A percentile compares a stretch with the other conserved stretches of the same genome.
Conservation (phyloP, 2,797 vertebrate species). For the Phylloscopus collybita region DNA sequence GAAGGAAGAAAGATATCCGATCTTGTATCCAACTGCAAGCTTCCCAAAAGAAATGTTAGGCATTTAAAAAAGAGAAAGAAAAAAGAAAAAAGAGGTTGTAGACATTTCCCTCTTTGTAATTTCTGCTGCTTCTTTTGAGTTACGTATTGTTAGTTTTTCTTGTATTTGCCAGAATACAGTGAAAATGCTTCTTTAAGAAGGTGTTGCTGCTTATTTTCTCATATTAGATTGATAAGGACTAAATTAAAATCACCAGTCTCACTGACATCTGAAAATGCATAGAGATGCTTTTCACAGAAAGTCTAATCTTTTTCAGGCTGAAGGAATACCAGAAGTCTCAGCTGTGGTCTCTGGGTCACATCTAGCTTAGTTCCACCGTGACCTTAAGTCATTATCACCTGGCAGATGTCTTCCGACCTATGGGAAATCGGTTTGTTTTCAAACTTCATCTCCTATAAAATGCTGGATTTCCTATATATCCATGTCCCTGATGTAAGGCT, state of each 20-base stretch:
- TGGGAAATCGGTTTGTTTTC: background rate
- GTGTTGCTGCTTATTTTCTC: background rate
- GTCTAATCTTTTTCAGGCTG: background rate
- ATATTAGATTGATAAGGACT: background rate
- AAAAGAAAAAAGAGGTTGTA: rapidly evolving
- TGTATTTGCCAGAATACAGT: background rate
- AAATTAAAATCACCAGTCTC: background rate
- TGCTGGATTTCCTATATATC: background rate
- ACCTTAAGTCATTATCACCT: background rate
- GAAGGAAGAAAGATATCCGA: background rate
- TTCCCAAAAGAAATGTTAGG: background rate
- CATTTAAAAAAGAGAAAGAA: background rate
- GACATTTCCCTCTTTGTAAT: background rate
- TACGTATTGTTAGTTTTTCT: background rate
- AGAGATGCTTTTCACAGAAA: background rate
- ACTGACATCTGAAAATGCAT: background rate
- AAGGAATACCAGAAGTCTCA: background rate
- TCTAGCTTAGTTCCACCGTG: background rate
- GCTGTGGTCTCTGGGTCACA: background rate
- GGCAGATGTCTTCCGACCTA: background rate
- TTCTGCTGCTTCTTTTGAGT: background rate
- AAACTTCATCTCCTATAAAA: background rate
- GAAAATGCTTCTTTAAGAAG: background rate
- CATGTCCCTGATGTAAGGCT: background rate
- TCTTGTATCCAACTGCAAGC: background rate